A percentile compares a stretch with the other conserved stretches of the same genome.
These are phyloP conservation scores for Sebastolobus alascanus DNA, from an alignment of 2,797 vertebrate genomes.

Conservation along the genomic window DNA sequence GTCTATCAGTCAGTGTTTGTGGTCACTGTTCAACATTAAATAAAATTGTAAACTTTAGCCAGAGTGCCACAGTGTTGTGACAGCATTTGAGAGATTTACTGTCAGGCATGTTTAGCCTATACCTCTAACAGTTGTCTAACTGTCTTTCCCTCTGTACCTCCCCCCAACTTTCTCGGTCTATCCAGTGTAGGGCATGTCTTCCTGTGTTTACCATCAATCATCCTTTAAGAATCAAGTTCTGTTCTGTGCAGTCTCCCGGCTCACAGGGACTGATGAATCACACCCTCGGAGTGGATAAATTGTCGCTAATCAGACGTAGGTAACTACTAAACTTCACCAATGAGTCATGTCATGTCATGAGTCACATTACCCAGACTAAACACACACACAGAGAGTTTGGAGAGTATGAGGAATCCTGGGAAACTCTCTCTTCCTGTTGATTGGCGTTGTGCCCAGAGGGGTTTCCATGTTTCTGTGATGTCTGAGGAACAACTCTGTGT, in stretches of 20 bases:
- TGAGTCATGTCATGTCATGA: constrained; percentile 43
- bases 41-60: neutral
- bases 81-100: neutral
- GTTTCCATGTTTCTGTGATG: constrained; percentile 52
- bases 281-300: constrained; percentile 35
- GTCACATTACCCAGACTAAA: constrained; percentile 51
- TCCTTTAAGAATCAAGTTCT: neutral
- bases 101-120: neutral
- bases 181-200: neutral
- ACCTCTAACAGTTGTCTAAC: neutral
- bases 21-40: neutral
- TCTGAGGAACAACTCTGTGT: constrained; percentile 11
- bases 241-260: neutral
- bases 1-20: neutral
- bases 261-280: constrained; percentile 45
- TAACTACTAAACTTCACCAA: constrained; percentile 37
- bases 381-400: constrained; percentile 41
- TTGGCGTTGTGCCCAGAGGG: constrained; percentile 22
- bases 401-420: constrained; percentile 54
- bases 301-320: constrained; percentile 29
- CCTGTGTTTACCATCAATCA: constrained; percentile 27
- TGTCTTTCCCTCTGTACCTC: neutral
- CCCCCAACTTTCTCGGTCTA: neutral
- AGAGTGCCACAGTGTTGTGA: neutral
- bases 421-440: constrained; percentile 57